Percentiles rank a stretch among this genome's conserved stretches.
These are phyloP conservation scores for Andricus quercusramuli DNA, from an alignment of 2,888 invertebrate genomes.

Conservation along the genomic window DNA sequence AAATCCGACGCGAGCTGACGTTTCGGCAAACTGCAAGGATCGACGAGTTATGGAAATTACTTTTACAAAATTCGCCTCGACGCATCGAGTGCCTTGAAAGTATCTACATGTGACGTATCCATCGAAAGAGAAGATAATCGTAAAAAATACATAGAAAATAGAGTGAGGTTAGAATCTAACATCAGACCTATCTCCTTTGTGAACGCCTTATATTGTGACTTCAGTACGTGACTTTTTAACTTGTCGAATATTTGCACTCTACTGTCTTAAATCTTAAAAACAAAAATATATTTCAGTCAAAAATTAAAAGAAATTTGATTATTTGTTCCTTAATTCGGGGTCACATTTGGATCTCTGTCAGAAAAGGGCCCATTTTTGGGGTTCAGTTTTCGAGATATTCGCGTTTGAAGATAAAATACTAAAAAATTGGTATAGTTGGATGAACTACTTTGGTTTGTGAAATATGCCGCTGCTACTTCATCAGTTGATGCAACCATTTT, in stretches of 20 bases:
- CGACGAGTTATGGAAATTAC: background rate
- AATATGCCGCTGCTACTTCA: too few species aligned
- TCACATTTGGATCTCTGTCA: background rate
- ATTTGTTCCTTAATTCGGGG: background rate
- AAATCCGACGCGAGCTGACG: conserved; percentile 9
- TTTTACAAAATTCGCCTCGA: background rate
- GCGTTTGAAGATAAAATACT: too few species aligned
- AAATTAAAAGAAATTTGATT: conserved; percentile 3
- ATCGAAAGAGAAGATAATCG: background rate
- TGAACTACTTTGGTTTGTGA: too few species aligned
- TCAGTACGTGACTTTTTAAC: background rate
- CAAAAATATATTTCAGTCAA: background rate
- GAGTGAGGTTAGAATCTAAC: background rate
- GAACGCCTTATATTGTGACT: background rate
- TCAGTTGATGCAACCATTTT: too few species aligned
- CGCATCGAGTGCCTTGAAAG: background rate
- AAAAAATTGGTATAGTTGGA: too few species aligned
- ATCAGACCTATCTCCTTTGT: background rate
- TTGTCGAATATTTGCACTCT: too few species aligned
- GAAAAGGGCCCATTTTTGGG: background rate
- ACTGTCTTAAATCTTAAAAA: background rate
- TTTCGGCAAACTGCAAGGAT: conserved; percentile 16
- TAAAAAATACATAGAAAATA: conserved; percentile 21
- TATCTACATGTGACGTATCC: background rate
- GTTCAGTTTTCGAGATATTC: too few species aligned